Percentiles rank a stretch among this genome's conserved stretches.
phyloP scores from a whole-genome alignment of 2,797 vertebrate genomes.

The Pachyuromys duprasi region DNA sequence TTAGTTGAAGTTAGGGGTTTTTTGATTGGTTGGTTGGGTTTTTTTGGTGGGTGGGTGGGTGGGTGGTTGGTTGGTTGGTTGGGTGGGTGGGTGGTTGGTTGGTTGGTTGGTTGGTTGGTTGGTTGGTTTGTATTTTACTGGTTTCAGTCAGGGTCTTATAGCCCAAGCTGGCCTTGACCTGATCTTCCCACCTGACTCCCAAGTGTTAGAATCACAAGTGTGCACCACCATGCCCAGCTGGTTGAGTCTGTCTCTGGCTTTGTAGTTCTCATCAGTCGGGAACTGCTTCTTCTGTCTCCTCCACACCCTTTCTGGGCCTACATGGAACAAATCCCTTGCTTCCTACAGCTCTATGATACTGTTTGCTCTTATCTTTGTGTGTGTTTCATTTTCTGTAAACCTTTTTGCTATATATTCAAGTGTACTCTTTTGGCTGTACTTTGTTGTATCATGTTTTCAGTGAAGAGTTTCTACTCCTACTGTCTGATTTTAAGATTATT shows the following conservation, averaged over 20 bases:
- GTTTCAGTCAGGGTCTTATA: not conserved
- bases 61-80: not conserved
- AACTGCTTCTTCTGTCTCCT: not conserved
- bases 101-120: not conserved
- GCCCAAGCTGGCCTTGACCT: not conserved
- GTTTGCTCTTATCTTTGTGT: not conserved
- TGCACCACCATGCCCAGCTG: not conserved
- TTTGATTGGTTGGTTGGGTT: not conserved
- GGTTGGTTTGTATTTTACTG: not conserved
- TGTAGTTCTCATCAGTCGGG: not conserved
- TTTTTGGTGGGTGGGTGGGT: not conserved
- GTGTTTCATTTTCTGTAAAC: not conserved
- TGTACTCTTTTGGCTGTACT: not conserved
- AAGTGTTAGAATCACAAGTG: not conserved
- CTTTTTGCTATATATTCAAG: not conserved
- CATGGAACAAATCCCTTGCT: not conserved
- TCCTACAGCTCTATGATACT: not conserved
- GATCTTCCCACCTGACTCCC: not conserved
- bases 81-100: too few relatives aligned
- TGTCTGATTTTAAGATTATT: conserved; percentile 16
- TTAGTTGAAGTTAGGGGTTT: not conserved
- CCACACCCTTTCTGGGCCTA: not conserved
- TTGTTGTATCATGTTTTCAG: not conserved
- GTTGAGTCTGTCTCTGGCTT: not conserved
- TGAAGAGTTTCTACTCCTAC: not conserved